phyloP scores from a whole-genome alignment of 2,888 invertebrate species.

The Stegophylla sp. region DNA sequence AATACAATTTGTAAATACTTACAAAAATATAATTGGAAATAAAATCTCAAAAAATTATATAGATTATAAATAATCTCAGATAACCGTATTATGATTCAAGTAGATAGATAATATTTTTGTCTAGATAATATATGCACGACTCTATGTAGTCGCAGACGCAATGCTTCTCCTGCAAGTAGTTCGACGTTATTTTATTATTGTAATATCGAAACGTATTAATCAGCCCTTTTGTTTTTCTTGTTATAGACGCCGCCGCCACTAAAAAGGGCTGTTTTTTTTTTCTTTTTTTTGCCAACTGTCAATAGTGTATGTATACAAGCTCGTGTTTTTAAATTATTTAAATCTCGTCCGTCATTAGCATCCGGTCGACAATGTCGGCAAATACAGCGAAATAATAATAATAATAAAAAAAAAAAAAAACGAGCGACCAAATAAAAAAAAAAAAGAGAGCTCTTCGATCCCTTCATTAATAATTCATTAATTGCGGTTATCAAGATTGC shows the following conservation, averaged over 20 bases:
- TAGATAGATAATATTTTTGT: no score
- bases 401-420: not conserved
- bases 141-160: no score
- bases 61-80: no score
- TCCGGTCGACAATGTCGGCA: constrained; percentile 49
- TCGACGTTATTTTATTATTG: no score
- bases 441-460: constrained; percentile 18
- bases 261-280: constrained; percentile 34
- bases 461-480: constrained; percentile 59
- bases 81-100: no score
- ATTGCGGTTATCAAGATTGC: constrained; percentile 46
- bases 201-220: no score
- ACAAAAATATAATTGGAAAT: no score
- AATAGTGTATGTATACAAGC: constrained; percentile 44
- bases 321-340: constrained; percentile 56
- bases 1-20: no score
- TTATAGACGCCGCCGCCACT: not conserved
- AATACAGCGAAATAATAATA: constrained; percentile 26
- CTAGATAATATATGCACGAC: no score
- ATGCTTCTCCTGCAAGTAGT: no score
- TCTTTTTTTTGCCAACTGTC: constrained; percentile 39
- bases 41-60: no score
- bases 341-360: constrained; percentile 44
- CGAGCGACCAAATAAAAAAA: no score
- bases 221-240: not conserved